phyloP scores from a whole-genome alignment of 1,140 invertebrate genomes.

The Thalassaphorura encarpata region DNA sequence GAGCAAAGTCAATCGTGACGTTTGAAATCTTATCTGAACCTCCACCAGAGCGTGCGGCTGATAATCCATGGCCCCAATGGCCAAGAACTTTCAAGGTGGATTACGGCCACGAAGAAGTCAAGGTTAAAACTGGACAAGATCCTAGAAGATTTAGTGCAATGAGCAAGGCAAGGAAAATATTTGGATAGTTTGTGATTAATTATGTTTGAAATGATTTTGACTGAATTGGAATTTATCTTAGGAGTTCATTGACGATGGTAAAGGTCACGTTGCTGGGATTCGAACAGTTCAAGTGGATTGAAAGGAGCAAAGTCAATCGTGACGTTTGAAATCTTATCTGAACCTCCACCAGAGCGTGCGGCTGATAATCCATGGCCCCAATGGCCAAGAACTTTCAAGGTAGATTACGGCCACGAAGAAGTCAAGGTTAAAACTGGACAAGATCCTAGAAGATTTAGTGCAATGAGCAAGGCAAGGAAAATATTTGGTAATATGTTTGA shows the following conservation, averaged over 20 bases:
- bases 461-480: constrained; percentile 64
- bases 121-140: constrained; percentile 81
- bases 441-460: constrained; percentile 88
- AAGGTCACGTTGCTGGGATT: constrained; percentile 79
- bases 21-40: constrained; percentile 97
- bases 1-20: constrained; percentile 88
- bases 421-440: constrained; percentile 80
- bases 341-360: constrained; percentile 67
- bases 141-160: constrained; percentile 86
- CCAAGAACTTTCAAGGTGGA: constrained; percentile 93
- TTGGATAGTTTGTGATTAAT: not conserved
- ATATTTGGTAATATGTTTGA: not conserved
- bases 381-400: constrained; percentile 89
- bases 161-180: constrained; percentile 56
- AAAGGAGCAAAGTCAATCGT: constrained; percentile 94
- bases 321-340: constrained; percentile 94
- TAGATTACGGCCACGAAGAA: constrained; percentile 98
- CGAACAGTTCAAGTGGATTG: constrained; percentile 79
- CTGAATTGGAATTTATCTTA: constrained; percentile 37
- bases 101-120: constrained; percentile 97
- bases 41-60: constrained; percentile 58
- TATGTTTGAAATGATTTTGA: not conserved
- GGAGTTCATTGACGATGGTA: constrained; percentile 86
- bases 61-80: constrained; percentile 98
- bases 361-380: constrained; percentile 96